phyloP scores from a whole-genome alignment of 2,888 invertebrate genomes.

The Ryuthela nishihirai region DNA sequence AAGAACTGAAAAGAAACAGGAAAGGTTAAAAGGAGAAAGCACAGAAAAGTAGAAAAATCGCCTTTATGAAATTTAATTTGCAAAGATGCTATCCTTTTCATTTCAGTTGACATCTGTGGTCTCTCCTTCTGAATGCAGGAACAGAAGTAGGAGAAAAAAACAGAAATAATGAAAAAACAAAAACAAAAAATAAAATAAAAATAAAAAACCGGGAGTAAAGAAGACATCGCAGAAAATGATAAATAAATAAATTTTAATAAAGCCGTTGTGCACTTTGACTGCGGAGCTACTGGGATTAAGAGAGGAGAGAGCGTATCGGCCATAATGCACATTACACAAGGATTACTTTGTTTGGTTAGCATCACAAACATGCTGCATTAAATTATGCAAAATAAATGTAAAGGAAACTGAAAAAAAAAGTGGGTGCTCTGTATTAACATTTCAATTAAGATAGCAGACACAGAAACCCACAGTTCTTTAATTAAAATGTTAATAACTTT shows the following conservation, averaged over 20 bases:
- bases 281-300: too few relatives aligned
- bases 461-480: conserved; percentile 34
- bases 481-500: conserved; percentile 39
- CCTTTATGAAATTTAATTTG: conserved; percentile 28
- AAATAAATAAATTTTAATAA: background rate
- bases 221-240: too few relatives aligned
- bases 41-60: conserved; percentile 5
- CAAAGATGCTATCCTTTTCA: conserved; percentile 1
- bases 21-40: background rate
- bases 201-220: too few relatives aligned
- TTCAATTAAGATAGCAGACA: conserved; percentile 36
- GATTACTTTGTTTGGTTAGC: conserved; percentile 31
- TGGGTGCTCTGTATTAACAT: conserved; percentile 34
- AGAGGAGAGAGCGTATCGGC: too few relatives aligned
- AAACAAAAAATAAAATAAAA: too few relatives aligned
- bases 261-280: background rate
- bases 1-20: conserved; percentile 13
- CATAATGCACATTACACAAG: conserved; percentile 9
- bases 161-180: too few relatives aligned
- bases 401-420: conserved; percentile 11
- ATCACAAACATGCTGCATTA: conserved; percentile 8
- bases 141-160: too few relatives aligned
- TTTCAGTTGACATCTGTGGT: conserved; percentile 1
- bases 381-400: conserved; percentile 23
- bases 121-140: too few relatives aligned